These are phyloP conservation scores for Corythoichthys intestinalis DNA, from an alignment of 2,113 vertebrate species.

Conservation along the genomic window DNA sequence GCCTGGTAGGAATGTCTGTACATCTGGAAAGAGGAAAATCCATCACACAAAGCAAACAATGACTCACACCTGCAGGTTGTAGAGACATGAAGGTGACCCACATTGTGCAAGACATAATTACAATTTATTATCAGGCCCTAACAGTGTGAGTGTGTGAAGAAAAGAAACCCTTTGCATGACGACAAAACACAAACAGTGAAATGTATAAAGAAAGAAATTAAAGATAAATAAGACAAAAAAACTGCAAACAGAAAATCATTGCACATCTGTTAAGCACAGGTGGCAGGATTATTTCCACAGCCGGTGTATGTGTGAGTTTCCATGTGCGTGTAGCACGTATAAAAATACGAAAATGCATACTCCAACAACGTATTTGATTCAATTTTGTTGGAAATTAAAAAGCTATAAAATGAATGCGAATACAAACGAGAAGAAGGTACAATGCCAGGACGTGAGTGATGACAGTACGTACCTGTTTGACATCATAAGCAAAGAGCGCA, in stretches of 20 bases:
- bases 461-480: slow-evolving; percentile 81
- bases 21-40: slow-evolving; percentile 70
- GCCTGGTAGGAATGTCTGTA: slow-evolving; percentile 89
- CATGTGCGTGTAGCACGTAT: not conserved
- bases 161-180: not conserved
- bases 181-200: not conserved
- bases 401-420: not conserved
- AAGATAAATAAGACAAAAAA: not conserved
- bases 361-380: not conserved
- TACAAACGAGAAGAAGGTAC: not conserved
- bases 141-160: not conserved
- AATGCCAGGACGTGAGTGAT: not conserved
- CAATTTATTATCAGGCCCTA: slow-evolving; percentile 4
- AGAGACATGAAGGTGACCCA: not conserved
- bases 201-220: not conserved
- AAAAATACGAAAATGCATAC: not conserved
- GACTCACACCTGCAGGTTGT: not conserved
- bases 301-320: not conserved
- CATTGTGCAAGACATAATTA: not conserved
- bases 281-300: slow-evolving; percentile 11
- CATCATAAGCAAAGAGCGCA: slow-evolving; percentile 91
- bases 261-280: slow-evolving; percentile 24
- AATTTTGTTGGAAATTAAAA: not conserved
- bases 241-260: slow-evolving; percentile 7
- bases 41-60: not conserved